phyloP scores from a whole-genome alignment of 2,888 invertebrate genomes.

The Octodonta nipae region DNA sequence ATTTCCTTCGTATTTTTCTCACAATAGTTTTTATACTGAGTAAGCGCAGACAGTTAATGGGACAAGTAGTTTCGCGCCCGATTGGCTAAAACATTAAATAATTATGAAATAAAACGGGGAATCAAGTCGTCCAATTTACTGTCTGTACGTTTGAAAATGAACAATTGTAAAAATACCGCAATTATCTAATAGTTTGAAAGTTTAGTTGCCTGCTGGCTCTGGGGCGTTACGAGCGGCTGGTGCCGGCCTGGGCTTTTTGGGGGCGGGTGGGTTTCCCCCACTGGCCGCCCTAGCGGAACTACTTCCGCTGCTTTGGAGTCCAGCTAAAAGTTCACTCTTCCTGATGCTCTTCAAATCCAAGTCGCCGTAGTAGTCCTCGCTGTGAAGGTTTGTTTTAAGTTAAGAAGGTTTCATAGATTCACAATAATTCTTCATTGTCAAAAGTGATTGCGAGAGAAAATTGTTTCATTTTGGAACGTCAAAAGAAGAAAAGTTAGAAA shows the following conservation, averaged over 20 bases:
- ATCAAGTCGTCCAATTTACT: slow-evolving; percentile 12
- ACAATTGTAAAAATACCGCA: too few species aligned
- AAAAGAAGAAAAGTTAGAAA: too few species aligned
- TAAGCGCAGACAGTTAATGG: slow-evolving; percentile 19
- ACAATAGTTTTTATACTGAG: slow-evolving; percentile 12
- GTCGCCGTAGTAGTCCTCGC: slow-evolving; percentile 94
- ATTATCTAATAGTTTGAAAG: too few species aligned
- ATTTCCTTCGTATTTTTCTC: too few species aligned
- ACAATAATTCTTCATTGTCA: neutral
- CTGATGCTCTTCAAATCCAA: slow-evolving; percentile 88
- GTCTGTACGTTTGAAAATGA: too few species aligned
- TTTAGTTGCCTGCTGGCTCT: slow-evolving; percentile 30
- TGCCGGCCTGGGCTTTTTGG: slow-evolving; percentile 35
- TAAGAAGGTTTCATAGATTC: neutral
- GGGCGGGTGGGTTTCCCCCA: slow-evolving; percentile 26
- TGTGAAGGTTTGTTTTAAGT: slow-evolving; percentile 40
- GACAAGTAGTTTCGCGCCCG: slow-evolving; percentile 17
- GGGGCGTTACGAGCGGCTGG: slow-evolving; percentile 30
- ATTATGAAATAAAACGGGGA: too few species aligned
- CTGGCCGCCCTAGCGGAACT: slow-evolving; percentile 35
- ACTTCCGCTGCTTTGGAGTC: slow-evolving; percentile 49
- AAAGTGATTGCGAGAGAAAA: too few species aligned
- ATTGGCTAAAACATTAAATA: too few species aligned
- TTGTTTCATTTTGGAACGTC: too few species aligned
- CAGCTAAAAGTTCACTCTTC: slow-evolving; percentile 81